Evolutionary conservation across 2,888 invertebrate genomes (phyloP).

Genomic region (Tricholauxania praeusta): DNA sequence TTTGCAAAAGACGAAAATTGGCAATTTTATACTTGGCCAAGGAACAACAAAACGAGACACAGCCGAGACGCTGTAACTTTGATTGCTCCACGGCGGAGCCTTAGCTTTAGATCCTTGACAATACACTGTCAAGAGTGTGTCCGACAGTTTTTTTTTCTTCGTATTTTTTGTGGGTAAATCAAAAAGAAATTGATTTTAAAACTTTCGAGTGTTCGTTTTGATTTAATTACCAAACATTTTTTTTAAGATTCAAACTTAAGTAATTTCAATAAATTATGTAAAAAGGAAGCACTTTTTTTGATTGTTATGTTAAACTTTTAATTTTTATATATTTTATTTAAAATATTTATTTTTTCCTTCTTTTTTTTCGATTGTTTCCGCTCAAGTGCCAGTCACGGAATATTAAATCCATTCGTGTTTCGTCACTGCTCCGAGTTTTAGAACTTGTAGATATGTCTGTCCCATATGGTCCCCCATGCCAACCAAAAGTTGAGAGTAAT

Average conservation of each 20-base stretch:
- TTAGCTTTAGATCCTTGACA: conserved; percentile 37
- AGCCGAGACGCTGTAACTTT: conserved; percentile 58
- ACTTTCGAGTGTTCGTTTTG: no score
- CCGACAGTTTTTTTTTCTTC: no score
- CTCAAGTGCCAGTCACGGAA: background rate
- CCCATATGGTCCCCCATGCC: background rate
- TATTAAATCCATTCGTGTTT: no score
- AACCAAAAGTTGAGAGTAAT: conserved; percentile 19
- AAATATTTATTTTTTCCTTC: background rate
- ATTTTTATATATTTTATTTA: conserved; percentile 1
- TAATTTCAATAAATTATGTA: no score
- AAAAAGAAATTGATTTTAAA: no score
- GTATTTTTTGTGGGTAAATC: no score
- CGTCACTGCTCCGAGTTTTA: background rate
- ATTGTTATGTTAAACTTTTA: background rate
- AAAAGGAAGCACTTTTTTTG: no score
- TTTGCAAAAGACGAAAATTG: conserved; percentile 62
- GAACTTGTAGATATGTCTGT: conserved; percentile 16
- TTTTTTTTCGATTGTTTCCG: background rate
- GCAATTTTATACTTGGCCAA: conserved; percentile 59
- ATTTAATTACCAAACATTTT: no score
- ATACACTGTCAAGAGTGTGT: conserved; percentile 7
- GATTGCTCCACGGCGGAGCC: conserved; percentile 53
- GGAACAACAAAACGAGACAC: conserved; percentile 63
- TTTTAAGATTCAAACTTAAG: no score